Percentiles rank a stretch among this genome's conserved stretches.
Evolutionary conservation across 2,797 vertebrate species (phyloP).

Genomic region (Aotus griseimembra): DNA sequence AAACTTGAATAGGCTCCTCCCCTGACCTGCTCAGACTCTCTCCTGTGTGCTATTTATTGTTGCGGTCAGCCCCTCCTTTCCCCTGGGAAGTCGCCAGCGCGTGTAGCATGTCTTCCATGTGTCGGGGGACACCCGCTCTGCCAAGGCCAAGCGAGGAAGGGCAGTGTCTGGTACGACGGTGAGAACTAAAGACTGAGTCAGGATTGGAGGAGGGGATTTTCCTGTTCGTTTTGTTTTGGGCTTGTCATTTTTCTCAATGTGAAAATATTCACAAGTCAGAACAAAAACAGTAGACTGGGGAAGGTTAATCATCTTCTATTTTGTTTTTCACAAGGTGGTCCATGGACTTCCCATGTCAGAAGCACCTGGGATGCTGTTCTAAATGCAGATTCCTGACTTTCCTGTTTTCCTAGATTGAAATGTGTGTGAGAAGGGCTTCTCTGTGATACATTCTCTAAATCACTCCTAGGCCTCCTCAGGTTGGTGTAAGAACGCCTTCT

Average conservation of each 20-base stretch:
- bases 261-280: background rate
- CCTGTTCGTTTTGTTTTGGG: background rate
- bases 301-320: background rate
- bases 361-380: background rate
- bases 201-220: background rate
- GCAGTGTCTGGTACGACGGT: background rate
- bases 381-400: background rate
- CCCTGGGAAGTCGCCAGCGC: background rate
- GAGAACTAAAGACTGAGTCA: no score
- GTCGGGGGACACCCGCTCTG: background rate
- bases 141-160: background rate
- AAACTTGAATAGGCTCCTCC: background rate
- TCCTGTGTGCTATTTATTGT: background rate
- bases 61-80: no score
- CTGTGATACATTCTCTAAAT: no score
- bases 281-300: background rate
- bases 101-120: fast-evolving
- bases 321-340: background rate
- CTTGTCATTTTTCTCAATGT: background rate
- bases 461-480: fast-evolving
- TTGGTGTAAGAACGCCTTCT: background rate
- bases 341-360: background rate
- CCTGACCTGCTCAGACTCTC: background rate
- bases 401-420: background rate
- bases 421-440: background rate